Percentiles rank a stretch among this genome's conserved stretches.
Evolutionary conservation across 2,888 invertebrate genomes (phyloP).

Genomic region (Myopa testacea): DNA sequence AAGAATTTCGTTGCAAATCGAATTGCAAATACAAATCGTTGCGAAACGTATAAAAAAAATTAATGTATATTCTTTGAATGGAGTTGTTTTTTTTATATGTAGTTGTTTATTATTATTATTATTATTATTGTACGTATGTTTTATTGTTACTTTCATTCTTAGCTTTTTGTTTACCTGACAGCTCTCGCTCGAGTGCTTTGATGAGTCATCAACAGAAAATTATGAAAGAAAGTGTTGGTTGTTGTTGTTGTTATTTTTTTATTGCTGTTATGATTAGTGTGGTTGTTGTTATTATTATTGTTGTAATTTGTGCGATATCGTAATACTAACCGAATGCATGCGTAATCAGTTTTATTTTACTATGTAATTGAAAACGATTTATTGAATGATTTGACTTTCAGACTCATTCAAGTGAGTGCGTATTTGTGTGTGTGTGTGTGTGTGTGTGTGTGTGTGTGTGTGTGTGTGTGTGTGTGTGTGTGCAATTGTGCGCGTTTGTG

Average conservation of each 20-base stretch:
- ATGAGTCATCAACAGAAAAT: background rate
- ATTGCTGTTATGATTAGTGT: background rate
- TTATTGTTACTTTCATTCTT: background rate
- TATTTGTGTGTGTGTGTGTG: background rate
- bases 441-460: background rate
- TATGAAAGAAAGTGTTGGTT: conserved; percentile 1
- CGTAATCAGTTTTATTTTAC: conserved; percentile 1
- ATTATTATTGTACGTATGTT: background rate
- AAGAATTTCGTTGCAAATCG: background rate
- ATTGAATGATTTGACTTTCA: conserved; percentile 4
- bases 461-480: background rate
- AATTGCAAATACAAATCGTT: background rate
- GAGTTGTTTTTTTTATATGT: no score
- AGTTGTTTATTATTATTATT: background rate
- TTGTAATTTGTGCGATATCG: background rate
- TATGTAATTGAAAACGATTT: background rate
- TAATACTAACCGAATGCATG: background rate
- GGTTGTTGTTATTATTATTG: background rate
- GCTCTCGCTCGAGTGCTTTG: background rate
- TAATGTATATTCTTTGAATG: no score
- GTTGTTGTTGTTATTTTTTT: background rate
- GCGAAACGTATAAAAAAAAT: background rate
- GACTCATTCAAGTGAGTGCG: background rate
- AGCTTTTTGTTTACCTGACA: background rate
- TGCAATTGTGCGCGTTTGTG: background rate